phyloP scores from a whole-genome alignment of 2,113 vertebrate species.

The Geothlypis trichas region DNA sequence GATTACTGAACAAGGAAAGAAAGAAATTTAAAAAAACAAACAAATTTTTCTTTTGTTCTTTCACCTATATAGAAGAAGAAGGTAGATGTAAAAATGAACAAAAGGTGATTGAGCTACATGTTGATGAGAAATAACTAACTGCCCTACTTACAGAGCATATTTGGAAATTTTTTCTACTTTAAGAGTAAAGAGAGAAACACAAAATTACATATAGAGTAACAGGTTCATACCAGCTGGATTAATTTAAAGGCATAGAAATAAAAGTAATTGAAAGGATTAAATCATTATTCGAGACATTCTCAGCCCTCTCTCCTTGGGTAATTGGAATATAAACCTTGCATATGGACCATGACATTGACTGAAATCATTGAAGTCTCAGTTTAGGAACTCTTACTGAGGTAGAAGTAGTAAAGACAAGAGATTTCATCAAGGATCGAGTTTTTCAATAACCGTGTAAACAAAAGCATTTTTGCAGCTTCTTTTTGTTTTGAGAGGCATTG shows the following conservation, averaged over 20 bases:
- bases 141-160: not conserved
- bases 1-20: not conserved
- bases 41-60: not conserved
- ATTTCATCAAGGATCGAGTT: not conserved
- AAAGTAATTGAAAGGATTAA: not conserved
- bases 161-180: not conserved
- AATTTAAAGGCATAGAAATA: not conserved
- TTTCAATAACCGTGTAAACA: not conserved
- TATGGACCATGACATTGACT: too few relatives aligned
- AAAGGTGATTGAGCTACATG: rapidly evolving
- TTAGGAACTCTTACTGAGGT: not conserved
- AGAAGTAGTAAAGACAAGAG: not conserved
- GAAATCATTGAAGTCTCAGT: not conserved
- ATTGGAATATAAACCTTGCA: not conserved
- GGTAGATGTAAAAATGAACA: not conserved
- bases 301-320: not conserved
- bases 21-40: not conserved
- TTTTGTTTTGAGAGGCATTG: not conserved
- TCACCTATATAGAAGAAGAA: not conserved
- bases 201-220: not conserved
- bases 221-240: not conserved
- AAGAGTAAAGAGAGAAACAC: not conserved
- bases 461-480: not conserved
- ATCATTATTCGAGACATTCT: not conserved
- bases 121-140: not conserved